Base-by-base conservation (phyloP, 1,140 invertebrate species). In the Lysiphlebus fabarum region DNA sequence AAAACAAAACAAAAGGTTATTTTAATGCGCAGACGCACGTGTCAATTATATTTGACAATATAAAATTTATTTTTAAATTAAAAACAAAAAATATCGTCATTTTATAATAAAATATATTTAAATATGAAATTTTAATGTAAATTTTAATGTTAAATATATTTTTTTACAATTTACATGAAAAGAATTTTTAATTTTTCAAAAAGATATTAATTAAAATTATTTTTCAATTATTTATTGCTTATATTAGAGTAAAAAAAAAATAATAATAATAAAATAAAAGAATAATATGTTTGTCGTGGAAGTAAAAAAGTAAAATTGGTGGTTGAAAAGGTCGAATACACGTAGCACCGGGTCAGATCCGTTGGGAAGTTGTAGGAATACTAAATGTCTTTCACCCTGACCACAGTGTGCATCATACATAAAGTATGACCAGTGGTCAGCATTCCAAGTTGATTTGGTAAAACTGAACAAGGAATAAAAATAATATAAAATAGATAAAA, bases 361-460 rank as follows among this genome's bases (percentile, higher is more conserved):
- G 63, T 62, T 67, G 60, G 62, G 73, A 75, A 74, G 73, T 75
- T 68, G 64, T 26, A 65, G 67, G 74, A 76, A 76, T 76, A 76
- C 74, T 60, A 75, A 76, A 74, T 68, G 67, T 59, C 59, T 14
- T 10, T 14, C 37, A 11, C 40, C 53, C 42, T 37, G 47, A 62
- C 64, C 70, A 61, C 62, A 68, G 58, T 66, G 47, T 62, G 64
- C 67, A 66, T 66, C 68, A 69, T 74, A 72, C 74, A 73, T 76
- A 74, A 76, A 65, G 66, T 74, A 76, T 72, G 70, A 72, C 62
- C 56, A 53, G 45, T 60, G 58, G 59, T 58, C 62, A 61, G 51
- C 60, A 11, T 51, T 58, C 59, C 69, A 59, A 58, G 53, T 60
- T 60, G 53, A 55, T 60, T 60, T 60, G 53, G 47, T 38, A 43